These are phyloP conservation scores for Archips crataeganus DNA, from an alignment of 2,888 invertebrate genomes.

Conservation along the genomic window DNA sequence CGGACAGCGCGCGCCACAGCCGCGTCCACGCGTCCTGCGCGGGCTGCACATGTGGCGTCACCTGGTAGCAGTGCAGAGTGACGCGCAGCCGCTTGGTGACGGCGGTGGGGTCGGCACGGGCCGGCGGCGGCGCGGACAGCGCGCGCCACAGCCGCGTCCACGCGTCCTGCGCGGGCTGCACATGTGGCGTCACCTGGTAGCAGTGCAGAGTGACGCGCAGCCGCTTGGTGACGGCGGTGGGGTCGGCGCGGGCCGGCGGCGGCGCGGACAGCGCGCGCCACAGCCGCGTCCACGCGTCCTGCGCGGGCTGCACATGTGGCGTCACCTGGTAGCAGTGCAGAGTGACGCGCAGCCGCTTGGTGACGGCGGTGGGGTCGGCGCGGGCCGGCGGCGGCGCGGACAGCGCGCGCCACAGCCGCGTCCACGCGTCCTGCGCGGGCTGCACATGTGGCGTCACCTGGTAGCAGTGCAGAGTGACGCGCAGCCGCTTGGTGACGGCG, in stretches of 20 bases:
- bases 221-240: conserved; percentile 86
- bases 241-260: conserved; percentile 78
- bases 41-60: conserved; percentile 78
- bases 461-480: conserved; percentile 93
- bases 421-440: conserved; percentile 93
- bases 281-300: conserved; percentile 91
- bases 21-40: no score
- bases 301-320: conserved; percentile 87
- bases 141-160: conserved; percentile 86
- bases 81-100: conserved; percentile 89
- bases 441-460: conserved; percentile 88
- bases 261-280: conserved; percentile 67
- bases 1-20: no score
- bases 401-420: conserved; percentile 69
- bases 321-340: conserved; percentile 92
- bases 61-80: conserved; percentile 92
- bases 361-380: conserved; percentile 74
- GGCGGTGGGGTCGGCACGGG: conserved; percentile 75
- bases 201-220: conserved; percentile 92
- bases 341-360: conserved; percentile 90
- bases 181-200: conserved; percentile 86
- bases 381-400: conserved; percentile 82
- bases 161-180: conserved; percentile 92
- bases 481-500: conserved; percentile 88
- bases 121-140: conserved; percentile 80